phyloP scores from a whole-genome alignment of 1,140 invertebrate genomes.

The Halictus rubicundus region DNA sequence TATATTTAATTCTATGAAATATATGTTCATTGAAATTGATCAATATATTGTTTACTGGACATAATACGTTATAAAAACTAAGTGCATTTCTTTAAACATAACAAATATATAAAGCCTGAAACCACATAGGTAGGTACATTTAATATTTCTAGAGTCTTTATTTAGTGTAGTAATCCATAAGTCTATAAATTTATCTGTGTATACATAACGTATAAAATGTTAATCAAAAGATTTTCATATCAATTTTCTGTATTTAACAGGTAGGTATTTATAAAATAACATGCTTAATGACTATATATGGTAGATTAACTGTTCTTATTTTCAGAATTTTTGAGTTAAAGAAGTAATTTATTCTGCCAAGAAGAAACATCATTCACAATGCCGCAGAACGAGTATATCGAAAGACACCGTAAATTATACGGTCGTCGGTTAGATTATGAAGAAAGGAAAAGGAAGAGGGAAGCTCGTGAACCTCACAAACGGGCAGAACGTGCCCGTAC shows the following conservation, averaged over 20 bases:
- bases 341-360: constrained; percentile 29
- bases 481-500: constrained; percentile 94
- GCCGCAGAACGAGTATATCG: constrained; percentile 99
- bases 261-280: not conserved
- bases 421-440: constrained; percentile 98
- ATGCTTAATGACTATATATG: not conserved
- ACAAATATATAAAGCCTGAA: not conserved
- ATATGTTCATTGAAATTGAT: not conserved
- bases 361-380: constrained; percentile 81
- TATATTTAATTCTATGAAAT: not conserved
- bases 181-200: not conserved
- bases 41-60: not conserved
- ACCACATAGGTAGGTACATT: constrained; percentile 9
- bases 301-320: not conserved
- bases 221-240: not conserved
- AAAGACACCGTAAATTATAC: constrained; percentile 97
- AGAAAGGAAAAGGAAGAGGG: constrained; percentile 97
- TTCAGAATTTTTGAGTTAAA: constrained; percentile 6
- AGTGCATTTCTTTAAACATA: not conserved
- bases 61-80: not conserved
- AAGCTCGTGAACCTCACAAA: constrained; percentile 95
- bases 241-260: not conserved
- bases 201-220: not conserved
- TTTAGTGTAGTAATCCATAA: not conserved
- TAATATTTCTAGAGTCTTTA: not conserved